These are phyloP conservation scores for Tragelaphus buxtoni DNA, from an alignment of 2,113 vertebrate species.

Conservation along the genomic window DNA sequence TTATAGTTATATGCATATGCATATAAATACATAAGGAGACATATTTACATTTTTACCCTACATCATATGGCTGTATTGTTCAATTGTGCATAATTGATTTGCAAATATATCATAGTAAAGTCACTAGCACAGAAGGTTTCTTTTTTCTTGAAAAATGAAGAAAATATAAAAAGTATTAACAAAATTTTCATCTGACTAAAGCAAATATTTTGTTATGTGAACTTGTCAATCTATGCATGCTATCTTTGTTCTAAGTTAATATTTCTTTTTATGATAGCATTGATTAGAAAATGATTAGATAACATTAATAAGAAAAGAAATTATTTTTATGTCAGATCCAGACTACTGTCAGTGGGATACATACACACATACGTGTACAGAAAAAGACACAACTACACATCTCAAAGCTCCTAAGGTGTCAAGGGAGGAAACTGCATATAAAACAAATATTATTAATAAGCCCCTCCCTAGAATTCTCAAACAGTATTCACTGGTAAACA, in stretches of 20 bases:
- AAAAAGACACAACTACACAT: neutral
- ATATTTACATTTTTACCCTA: neutral
- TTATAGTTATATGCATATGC: neutral
- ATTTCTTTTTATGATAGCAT: neutral
- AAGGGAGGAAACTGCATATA: neutral
- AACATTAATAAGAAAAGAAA: neutral
- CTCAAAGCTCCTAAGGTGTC: neutral
- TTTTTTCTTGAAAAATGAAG: neutral
- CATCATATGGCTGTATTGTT: neutral
- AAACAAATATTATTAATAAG: neutral
- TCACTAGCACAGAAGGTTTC: neutral
- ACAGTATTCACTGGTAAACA: neutral
- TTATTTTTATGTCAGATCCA: neutral
- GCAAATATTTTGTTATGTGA: neutral
- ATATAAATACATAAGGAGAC: fast-evolving
- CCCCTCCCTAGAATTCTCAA: neutral
- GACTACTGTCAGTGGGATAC: neutral
- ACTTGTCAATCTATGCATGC: neutral
- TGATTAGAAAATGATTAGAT: neutral
- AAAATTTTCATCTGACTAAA: neutral
- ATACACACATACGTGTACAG: fast-evolving
- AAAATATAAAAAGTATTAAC: neutral
- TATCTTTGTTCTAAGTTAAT: neutral
- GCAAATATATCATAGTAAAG: neutral
- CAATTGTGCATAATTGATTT: neutral